phyloP scores from a whole-genome alignment of 2,888 invertebrate species.

The Gymnocheta viridis region DNA sequence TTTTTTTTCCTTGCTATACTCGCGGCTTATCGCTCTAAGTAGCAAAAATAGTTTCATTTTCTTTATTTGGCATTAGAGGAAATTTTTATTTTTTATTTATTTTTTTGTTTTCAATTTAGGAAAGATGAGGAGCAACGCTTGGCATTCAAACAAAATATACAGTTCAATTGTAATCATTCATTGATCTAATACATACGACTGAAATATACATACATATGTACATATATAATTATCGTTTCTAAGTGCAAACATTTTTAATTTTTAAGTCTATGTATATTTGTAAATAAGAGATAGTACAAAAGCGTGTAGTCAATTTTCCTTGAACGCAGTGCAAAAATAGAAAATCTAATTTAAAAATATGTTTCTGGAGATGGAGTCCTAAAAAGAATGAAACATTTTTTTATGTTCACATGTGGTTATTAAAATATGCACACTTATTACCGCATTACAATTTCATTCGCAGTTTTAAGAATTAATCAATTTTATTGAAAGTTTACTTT shows the following conservation, averaged over 20 bases:
- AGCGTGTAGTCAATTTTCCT: background rate
- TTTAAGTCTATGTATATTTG: background rate
- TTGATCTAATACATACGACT: background rate
- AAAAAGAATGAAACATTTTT: too few relatives aligned
- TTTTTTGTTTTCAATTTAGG: slow-evolving; percentile 13
- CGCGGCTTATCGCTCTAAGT: slow-evolving; percentile 8
- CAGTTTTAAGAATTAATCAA: too few relatives aligned
- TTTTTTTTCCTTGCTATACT: background rate
- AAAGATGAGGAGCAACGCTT: slow-evolving; percentile 27
- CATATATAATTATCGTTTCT: background rate
- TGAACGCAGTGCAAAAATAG: background rate
- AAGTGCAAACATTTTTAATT: background rate
- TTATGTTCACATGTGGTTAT: too few relatives aligned
- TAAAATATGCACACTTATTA: too few relatives aligned
- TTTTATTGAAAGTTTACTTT: too few relatives aligned
- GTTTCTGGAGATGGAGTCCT: background rate
- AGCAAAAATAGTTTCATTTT: background rate
- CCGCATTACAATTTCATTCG: too few relatives aligned
- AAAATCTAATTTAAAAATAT: background rate
- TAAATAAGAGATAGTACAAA: background rate
- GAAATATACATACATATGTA: background rate
- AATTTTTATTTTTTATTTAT: slow-evolving; percentile 37
- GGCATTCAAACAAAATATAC: slow-evolving; percentile 14
- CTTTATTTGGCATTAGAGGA: slow-evolving; percentile 49
- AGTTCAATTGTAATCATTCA: slow-evolving; percentile 19